Percentiles rank a stretch among this genome's conserved stretches.
These are phyloP conservation scores for Anolis sagrei DNA, from an alignment of 2,113 vertebrate species.

Conservation along the genomic window DNA sequence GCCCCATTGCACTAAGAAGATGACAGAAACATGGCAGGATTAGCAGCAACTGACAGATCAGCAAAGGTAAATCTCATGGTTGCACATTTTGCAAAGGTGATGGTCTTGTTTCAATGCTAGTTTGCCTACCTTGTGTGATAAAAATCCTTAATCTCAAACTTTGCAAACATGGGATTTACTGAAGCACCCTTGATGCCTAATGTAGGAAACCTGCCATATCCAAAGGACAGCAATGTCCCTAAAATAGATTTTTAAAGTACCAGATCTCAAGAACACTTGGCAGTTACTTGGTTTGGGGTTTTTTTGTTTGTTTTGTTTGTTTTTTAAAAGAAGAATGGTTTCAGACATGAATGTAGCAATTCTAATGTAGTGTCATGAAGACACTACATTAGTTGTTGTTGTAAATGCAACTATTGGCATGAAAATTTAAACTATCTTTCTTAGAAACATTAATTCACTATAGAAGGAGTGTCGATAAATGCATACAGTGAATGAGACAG, in stretches of 20 bases:
- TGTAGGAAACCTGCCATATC: no score
- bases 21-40: no score
- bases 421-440: conserved; percentile 11
- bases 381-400: background rate
- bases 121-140: no score
- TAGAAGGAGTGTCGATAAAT: conserved; percentile 44
- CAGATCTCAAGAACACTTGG: background rate
- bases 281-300: no score
- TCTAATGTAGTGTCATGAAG: background rate
- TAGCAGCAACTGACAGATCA: no score
- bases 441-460: conserved; percentile 4
- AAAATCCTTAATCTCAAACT: background rate
- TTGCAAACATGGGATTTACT: no score
- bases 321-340: background rate
- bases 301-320: no score
- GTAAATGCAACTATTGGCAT: background rate
- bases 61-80: no score
- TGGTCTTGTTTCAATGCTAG: no score
- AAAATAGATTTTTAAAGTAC: background rate
- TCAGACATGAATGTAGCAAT: background rate
- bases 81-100: no score
- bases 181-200: no score
- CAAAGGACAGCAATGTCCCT: background rate
- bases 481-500: conserved; percentile 41
- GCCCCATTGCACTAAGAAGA: no score